phyloP scores from a whole-genome alignment of 2,888 invertebrate genomes.

The Crocallis elinguaria region DNA sequence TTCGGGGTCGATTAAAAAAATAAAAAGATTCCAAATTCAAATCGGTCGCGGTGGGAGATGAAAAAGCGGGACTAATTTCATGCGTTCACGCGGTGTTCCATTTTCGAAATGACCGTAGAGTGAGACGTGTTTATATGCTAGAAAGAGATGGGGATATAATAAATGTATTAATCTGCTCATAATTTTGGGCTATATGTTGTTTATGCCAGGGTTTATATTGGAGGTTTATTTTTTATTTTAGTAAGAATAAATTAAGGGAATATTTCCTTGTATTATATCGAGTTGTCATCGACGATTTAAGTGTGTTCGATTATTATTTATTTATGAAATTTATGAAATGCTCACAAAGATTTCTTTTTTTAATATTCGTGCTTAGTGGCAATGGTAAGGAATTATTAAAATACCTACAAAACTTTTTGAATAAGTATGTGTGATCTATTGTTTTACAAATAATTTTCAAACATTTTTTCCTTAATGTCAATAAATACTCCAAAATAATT shows the following conservation, averaged over 20 bases:
- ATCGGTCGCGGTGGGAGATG: constrained; percentile 72
- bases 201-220: constrained; percentile 48
- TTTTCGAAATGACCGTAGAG: constrained; percentile 69
- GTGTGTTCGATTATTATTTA: constrained; percentile 15
- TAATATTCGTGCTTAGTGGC: not conserved
- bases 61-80: constrained; percentile 81
- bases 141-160: constrained; percentile 56
- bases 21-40: constrained; percentile 66
- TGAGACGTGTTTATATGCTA: constrained; percentile 43
- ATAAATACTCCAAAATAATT: too few relatives aligned
- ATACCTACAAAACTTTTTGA: too few relatives aligned
- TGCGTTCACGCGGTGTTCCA: constrained; percentile 75
- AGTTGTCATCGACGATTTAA: constrained; percentile 29
- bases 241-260: constrained; percentile 16
- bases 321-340: constrained; percentile 1
- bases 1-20: constrained; percentile 48
- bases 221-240: constrained; percentile 19
- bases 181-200: constrained; percentile 77
- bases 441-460: too few relatives aligned
- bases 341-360: not conserved
- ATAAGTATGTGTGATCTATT: too few relatives aligned
- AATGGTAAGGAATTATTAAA: too few relatives aligned
- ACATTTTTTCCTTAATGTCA: too few relatives aligned
- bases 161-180: constrained; percentile 81
- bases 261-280: constrained; percentile 21